Base-by-base conservation (phyloP, 2,113 vertebrate genomes). In the Mormyrus iriodes region DNA sequence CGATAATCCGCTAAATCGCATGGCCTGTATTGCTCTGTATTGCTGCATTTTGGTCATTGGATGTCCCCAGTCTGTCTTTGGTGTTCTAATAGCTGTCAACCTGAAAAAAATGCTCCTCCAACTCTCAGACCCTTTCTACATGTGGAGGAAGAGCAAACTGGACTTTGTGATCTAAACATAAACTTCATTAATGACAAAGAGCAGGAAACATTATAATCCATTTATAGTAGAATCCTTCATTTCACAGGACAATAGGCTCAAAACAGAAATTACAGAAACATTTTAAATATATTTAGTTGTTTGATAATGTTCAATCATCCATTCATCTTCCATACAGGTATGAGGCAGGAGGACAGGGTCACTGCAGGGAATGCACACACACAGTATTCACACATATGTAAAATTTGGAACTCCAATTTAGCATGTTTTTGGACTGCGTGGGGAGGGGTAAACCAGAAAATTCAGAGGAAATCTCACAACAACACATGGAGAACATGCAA, bases 61-160 rank as follows among this genome's bases (percentile, higher is more conserved):
- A 35, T 19, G n/a, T 88, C 83, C 76, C 3, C 91, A 99, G 98
- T 96, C 98, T 2, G 97, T 99, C 46, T 96, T 99, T 21, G 98
- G 97, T 93, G 98, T 97, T 2, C 94, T 99, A 90, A 99, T 98
- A 0, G 97, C 97, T 0, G 97, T 98, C 69, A 98, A 99, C 92
- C 95, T 98, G 92, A 99, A 99, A 90, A 98, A 97, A 92, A 98
- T 97, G 9, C 95, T 99, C 85, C 96, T 97, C 83, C 97, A 99
- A 88, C 95, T 99, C 49, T 92, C 96, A 0, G 98, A 99, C 83
- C 98, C 98, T 24, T 99, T 96, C 92, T 97, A 97, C 94, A 93
- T 99, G 84, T 99, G 98, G 98, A 97, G 94, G 93, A 98, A 97
- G 93, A 98, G 94, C 96, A 98, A 96, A 91, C 91, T 98, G 92